Evolutionary conservation across 1,140 invertebrate species (phyloP), one percentile per base, ranked within the genome.

Genomic region (Cotesia vestalis): DNA sequence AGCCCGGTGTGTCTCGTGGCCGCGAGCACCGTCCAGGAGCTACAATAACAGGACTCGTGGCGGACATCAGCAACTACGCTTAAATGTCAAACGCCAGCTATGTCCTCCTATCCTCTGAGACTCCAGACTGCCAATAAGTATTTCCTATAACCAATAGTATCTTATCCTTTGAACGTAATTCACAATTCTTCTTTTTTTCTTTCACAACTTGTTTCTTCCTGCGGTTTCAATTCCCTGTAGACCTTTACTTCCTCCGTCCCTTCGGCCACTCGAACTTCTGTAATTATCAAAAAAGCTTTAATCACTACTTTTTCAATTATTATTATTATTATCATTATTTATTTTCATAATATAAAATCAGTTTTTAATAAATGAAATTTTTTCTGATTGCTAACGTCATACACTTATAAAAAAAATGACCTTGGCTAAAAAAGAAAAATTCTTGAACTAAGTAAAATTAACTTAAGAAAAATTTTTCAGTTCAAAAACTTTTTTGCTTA

Each of bases 31-130:
- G 77, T 79, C 70, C 77, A 69, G 79, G 76, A 79, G 76, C 75
- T 76, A 75, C 74, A 73, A 71, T 67, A 73, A 55, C 74, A 76
- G 68, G 64, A 77, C 73, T 79, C 77, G 77, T 81, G 75, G 80
- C 79, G 78, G 77, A 83, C 81, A 83, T 83, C 79, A 80, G 81
- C 81, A 72, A 78, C 68, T 72, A 78, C 76, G 73, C 78, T 76
- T 72, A 73, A 76, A 75, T 76, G 55, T 78, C 70, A 75, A 53
- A 75, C 60, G 55, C 74, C 76, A 76, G 75, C 74, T 76, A 78
- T 77, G 73, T 78, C 76, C 75, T 75, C 74, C 75, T 76, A 66
- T 67, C 74, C 75, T 76, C 69, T 67, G 75, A 77, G 74, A 78
- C 75, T 71, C 63, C 70, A 61, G 20, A 34, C 17, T 20, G 57